Base-by-base conservation (phyloP, 2,888 invertebrate species). In the Meiosimyza decipiens region DNA sequence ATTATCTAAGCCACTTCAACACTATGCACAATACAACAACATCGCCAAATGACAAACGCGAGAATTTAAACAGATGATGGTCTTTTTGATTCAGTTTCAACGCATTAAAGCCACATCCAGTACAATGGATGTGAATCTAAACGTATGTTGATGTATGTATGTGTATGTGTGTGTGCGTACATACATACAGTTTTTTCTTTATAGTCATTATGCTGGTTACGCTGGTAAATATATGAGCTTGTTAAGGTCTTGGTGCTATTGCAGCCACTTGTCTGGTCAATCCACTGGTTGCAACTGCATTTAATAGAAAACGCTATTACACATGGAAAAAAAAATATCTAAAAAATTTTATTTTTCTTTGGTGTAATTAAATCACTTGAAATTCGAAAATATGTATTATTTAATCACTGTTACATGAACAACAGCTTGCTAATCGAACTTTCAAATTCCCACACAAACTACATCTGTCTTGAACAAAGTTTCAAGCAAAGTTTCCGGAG, bases 241-340 rank as follows among this genome's bases (percentile, higher is more conserved):
- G 28, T 51, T 15, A n/a, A 51, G 28, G 51, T 28, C 28, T 22
- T 64, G 22, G 22, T 64, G 51, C 51, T 51, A 51, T 64, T 68
- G 68, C 68, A 68, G 51, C 68, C 68, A 68, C 68, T 68, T 68
- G 68, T 68, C 59, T 59, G 68, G 57, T 68, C 68, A 59, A 68
- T 68, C 67, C 55, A 57, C 68, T 28, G 28, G 15, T 68, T 57
- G 16, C 49, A 50, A 47, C 57, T 57, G 49, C 47, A 49, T 33
- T 18, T 28, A 57, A 57, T 28, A 50, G 49, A 40, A 49, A 22
- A 22, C 1, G 13, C 13, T 60, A 12, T 33, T 60, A 11, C 40
- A 22, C 33, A 1, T 11, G 28, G 2, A 22, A 59, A 12, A 28
- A 11, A 13, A 18, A 22, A 5, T 7, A 7, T 57, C 3, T 18